These are phyloP conservation scores for Asbolus verrucosus DNA, from an alignment of 1,140 invertebrate genomes.

Conservation along the genomic window DNA sequence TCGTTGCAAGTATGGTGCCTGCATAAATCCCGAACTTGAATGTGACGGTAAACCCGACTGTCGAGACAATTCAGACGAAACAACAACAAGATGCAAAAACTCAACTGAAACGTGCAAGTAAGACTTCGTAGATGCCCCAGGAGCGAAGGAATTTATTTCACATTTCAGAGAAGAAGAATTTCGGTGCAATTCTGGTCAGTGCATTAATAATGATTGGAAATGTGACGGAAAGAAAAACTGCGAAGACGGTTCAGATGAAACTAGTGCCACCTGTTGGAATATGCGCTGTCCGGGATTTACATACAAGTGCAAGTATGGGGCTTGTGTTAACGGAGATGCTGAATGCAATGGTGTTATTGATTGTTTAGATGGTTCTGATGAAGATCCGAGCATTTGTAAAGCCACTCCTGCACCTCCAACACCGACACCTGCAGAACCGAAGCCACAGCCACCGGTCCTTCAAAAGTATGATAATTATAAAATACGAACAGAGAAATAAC, in stretches of 20 bases:
- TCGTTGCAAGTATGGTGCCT: slow-evolving; percentile 69
- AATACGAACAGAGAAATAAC: background rate
- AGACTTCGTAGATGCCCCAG: background rate
- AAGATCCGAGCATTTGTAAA: slow-evolving; percentile 58
- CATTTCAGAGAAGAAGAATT: slow-evolving; percentile 63
- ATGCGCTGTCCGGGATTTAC: slow-evolving; percentile 54
- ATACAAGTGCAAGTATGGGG: slow-evolving; percentile 60
- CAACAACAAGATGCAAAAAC: background rate
- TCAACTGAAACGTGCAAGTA: slow-evolving; percentile 50
- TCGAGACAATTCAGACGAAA: slow-evolving; percentile 71
- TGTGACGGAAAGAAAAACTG: slow-evolving; percentile 69
- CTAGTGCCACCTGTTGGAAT: slow-evolving; percentile 57
- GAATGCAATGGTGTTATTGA: slow-evolving; percentile 71
- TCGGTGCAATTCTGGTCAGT: slow-evolving; percentile 69
- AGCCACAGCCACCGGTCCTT: no score
- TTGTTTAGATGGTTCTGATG: slow-evolving; percentile 80
- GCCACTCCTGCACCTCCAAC: background rate
- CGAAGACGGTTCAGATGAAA: slow-evolving; percentile 74
- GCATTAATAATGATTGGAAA: slow-evolving; percentile 69
- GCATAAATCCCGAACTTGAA: slow-evolving; percentile 65
- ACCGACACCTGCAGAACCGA: slow-evolving; percentile 23
- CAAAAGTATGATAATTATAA: no score
- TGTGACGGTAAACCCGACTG: slow-evolving; percentile 73
- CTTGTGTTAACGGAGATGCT: slow-evolving; percentile 56
- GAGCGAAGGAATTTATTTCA: no score